Evolutionary conservation across 2,797 vertebrate genomes (phyloP).

Genomic region (Taeniopygia guttata): DNA sequence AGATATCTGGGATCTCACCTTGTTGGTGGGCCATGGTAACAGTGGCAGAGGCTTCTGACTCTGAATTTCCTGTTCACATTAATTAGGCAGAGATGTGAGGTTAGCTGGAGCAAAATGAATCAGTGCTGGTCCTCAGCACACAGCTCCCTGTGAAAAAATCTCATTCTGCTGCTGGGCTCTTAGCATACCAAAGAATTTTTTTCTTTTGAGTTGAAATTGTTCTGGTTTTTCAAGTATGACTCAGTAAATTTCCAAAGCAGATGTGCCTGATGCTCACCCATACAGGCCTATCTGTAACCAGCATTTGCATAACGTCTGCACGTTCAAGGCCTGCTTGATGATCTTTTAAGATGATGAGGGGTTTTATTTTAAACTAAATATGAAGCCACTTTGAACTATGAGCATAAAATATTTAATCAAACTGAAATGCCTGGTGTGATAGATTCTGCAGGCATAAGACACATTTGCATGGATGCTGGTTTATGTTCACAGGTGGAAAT

Average conservation of each 20-base stretch:
- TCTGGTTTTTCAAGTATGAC: neutral
- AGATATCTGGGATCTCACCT: neutral
- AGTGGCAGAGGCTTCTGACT: neutral
- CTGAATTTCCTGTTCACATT: neutral
- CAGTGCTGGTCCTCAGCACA: neutral
- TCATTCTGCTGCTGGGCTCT: neutral
- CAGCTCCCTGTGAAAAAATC: neutral
- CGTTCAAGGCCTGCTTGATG: neutral
- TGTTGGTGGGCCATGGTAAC: neutral
- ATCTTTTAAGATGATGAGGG: neutral
- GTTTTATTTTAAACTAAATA: slow-evolving; percentile 3
- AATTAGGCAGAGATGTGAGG: neutral
- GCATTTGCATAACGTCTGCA: neutral
- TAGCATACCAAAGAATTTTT: neutral
- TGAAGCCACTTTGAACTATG: neutral
- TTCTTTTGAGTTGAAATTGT: neutral
- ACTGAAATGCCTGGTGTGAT: neutral
- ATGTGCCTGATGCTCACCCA: neutral
- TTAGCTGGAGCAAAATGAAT: neutral
- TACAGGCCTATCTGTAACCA: neutral
- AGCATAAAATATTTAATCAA: neutral
- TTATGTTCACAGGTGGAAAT: neutral
- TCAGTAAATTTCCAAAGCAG: neutral
- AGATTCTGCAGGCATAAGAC: neutral
- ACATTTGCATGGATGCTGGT: neutral